phyloP scores from a whole-genome alignment of 2,797 vertebrate genomes.

The Gymnoscopelus microlampas region DNA sequence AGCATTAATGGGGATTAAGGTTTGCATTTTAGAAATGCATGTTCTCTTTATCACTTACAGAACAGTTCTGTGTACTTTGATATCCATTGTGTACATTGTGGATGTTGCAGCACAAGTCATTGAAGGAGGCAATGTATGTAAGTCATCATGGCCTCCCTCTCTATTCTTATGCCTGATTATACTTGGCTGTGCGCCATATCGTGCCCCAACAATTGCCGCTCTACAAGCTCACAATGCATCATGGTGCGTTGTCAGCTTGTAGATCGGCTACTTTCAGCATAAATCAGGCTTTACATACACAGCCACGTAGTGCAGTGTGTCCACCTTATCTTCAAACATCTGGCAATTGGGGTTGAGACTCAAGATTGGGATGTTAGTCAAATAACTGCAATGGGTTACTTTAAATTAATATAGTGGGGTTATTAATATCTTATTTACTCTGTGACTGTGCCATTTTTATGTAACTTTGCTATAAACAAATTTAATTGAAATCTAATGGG shows the following conservation, averaged over 20 bases:
- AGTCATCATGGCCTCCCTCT: slow-evolving; percentile 46
- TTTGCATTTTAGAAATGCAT: slow-evolving; percentile 90
- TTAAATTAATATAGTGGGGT: slow-evolving; percentile 52
- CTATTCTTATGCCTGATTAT: slow-evolving; percentile 24
- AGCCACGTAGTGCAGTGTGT: slow-evolving; percentile 43
- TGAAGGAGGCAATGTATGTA: slow-evolving; percentile 36
- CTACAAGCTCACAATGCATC: too few species aligned
- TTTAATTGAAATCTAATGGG: slow-evolving; percentile 65
- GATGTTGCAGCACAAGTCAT: slow-evolving; percentile 77
- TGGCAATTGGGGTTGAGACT: slow-evolving; percentile 51
- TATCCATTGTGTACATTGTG: slow-evolving; percentile 72
- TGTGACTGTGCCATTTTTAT: slow-evolving; percentile 79
- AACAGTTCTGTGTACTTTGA: slow-evolving; percentile 81
- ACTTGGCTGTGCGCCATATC: too few species aligned
- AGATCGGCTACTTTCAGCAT: too few species aligned
- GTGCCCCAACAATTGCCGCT: too few species aligned
- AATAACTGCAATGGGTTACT: slow-evolving; percentile 33
- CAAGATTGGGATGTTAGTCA: slow-evolving; percentile 23
- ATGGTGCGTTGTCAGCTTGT: too few species aligned
- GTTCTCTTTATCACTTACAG: slow-evolving; percentile 79
- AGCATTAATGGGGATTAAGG: slow-evolving; percentile 69
- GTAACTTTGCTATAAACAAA: slow-evolving; percentile 72
- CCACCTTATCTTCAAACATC: slow-evolving; percentile 47
- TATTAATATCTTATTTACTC: slow-evolving; percentile 66
- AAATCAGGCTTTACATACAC: slow-evolving; percentile 32